phyloP scores from a whole-genome alignment of 1,140 invertebrate genomes.

The Drosophila sucinea region DNA sequence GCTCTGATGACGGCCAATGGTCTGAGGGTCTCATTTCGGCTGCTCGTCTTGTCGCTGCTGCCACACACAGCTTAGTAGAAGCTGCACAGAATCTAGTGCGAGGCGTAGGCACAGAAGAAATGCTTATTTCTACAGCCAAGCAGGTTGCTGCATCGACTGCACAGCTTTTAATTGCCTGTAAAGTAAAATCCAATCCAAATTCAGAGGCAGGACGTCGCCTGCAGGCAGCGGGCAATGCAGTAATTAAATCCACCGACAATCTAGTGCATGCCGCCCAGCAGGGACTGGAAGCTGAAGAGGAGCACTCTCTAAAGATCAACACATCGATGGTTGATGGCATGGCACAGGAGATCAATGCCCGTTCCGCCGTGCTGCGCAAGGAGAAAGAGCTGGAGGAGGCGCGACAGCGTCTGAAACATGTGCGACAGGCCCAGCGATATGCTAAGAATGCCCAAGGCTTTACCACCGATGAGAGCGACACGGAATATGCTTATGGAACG shows the following conservation, averaged over 20 bases:
- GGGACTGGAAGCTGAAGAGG: constrained; percentile 95
- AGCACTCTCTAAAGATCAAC: constrained; percentile 94
- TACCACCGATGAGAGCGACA: constrained; percentile 85
- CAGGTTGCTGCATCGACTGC: constrained; percentile 99
- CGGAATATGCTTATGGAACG: constrained; percentile 79
- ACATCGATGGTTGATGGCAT: constrained; percentile 96
- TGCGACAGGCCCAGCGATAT: constrained; percentile 93
- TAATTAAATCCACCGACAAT: constrained; percentile 98
- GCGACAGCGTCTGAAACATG: constrained; percentile 92
- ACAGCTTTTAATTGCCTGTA: constrained; percentile 98
- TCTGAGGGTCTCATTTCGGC: constrained; percentile 98
- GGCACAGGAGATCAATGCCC: constrained; percentile 95
- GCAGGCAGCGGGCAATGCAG: constrained; percentile 97
- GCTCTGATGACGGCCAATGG: constrained; percentile 99
- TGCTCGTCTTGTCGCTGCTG: constrained; percentile 96
- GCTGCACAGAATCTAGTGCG: constrained; percentile 98
- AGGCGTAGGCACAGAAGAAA: constrained; percentile 96
- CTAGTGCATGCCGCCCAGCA: constrained; percentile 97
- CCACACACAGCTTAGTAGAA: constrained; percentile 98
- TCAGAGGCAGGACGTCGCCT: constrained; percentile 96
- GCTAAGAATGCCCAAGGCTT: constrained; percentile 85
- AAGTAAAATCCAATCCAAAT: constrained; percentile 98
- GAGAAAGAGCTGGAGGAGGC: constrained; percentile 97
- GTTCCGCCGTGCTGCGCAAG: constrained; percentile 94
- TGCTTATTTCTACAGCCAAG: constrained; percentile 97